phyloP scores from a whole-genome alignment of 2,888 invertebrate genomes.

The Rhagophthalmus giganteus region DNA sequence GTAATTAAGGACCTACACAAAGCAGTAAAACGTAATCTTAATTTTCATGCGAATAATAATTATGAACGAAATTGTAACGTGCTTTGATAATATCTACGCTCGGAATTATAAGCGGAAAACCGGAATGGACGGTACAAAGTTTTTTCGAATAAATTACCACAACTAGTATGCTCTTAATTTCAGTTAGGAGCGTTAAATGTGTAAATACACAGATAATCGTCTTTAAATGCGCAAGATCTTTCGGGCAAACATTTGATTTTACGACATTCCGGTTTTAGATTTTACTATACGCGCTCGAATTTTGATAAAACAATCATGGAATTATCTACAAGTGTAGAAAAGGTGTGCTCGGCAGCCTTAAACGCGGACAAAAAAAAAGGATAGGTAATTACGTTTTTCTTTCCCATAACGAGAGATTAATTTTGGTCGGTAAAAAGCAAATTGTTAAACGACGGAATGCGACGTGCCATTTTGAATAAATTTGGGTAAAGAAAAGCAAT shows the following conservation, averaged over 20 bases:
- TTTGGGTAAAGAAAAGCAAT: conserved; percentile 25
- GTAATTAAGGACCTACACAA: conserved; percentile 10
- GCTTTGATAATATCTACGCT: conserved; percentile 17
- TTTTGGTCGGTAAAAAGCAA: too few relatives aligned
- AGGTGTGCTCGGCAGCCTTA: too few relatives aligned
- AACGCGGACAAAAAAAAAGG: too few relatives aligned
- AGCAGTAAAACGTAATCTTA: conserved; percentile 15
- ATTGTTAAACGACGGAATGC: conserved; percentile 9
- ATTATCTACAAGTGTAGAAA: too few relatives aligned
- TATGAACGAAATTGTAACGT: conserved; percentile 18
- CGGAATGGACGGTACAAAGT: conserved; percentile 8
- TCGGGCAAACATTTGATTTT: conserved; percentile 4
- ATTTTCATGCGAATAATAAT: conserved; percentile 25
- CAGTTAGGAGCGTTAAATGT: not conserved
- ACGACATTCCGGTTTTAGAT: too few relatives aligned
- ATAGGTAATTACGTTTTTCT: too few relatives aligned
- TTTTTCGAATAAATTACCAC: conserved; percentile 22
- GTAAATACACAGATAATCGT: conserved; percentile 1
- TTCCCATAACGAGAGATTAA: too few relatives aligned
- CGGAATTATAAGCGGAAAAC: conserved; percentile 19
- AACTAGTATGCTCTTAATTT: conserved; percentile 1
- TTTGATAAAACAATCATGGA: too few relatives aligned
- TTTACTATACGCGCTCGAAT: too few relatives aligned
- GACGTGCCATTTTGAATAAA: conserved; percentile 24
- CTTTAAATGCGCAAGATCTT: conserved; percentile 3